Percentiles rank a stretch among this genome's conserved stretches.
These are phyloP conservation scores for Nebria salina DNA, from an alignment of 2,888 invertebrate species.

Conservation along the genomic window DNA sequence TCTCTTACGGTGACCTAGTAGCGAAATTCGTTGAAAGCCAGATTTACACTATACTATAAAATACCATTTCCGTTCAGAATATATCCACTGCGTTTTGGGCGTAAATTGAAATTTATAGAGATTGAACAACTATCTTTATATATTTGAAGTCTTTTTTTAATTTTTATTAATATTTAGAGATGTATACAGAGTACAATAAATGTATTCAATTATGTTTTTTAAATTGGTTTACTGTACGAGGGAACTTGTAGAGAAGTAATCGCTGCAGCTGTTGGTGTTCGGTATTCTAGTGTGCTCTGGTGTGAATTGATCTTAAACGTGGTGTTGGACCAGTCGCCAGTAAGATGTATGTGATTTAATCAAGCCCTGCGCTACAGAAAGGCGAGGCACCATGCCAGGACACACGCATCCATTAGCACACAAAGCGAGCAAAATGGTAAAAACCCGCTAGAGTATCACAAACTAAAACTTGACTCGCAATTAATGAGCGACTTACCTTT, in stretches of 20 bases:
- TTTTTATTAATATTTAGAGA: too few species aligned
- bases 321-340: slow-evolving; percentile 43
- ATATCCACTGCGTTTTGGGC: too few species aligned
- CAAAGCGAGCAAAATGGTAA: slow-evolving; percentile 29
- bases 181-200: too few species aligned
- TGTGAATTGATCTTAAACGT: neutral
- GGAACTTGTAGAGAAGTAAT: neutral
- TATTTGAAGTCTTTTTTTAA: too few species aligned
- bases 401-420: slow-evolving; percentile 40
- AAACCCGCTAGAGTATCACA: slow-evolving; percentile 28
- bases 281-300: neutral
- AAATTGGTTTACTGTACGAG: too few species aligned
- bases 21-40: neutral
- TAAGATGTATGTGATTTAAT: slow-evolving; percentile 53
- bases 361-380: slow-evolving; percentile 50
- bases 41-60: neutral
- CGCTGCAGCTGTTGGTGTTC: neutral
- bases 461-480: slow-evolving; percentile 27
- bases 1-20: slow-evolving; percentile 7
- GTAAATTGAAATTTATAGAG: too few species aligned
- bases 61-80: neutral
- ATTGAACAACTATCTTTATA: too few species aligned
- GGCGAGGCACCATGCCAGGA: slow-evolving; percentile 24
- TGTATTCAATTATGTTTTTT: too few species aligned
- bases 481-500: slow-evolving; percentile 36